Base-by-base conservation (phyloP, 2,888 invertebrate species). In the Gasteruption jaculator region DNA sequence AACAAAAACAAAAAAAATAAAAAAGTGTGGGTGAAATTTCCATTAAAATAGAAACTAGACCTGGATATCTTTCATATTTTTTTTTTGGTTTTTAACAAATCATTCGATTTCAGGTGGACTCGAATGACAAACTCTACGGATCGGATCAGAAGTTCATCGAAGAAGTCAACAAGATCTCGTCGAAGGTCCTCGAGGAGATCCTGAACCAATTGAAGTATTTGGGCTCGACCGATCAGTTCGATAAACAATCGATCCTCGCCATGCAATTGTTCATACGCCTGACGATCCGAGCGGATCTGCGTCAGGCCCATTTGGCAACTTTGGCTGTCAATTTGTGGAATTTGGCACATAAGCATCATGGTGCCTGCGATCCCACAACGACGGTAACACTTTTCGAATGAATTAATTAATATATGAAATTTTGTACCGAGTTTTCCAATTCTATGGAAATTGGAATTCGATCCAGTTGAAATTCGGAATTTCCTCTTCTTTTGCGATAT, bases 41-140 rank as follows among this genome's bases (percentile, higher is more conserved):
- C n/a, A n/a, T n/a, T n/a, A n/a, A n/a, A n/a, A n/a, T n/a, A n/a
- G n/a, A n/a, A n/a, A n/a, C n/a, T n/a, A n/a, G n/a, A n/a, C n/a
- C n/a, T n/a, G n/a, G n/a, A n/a, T 47, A 36, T 33, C 36, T 36
- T 29, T 40, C 14, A 32, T 36, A 7, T 27, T 11, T 29, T 16
- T 36, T 43, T 32, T 15, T 12, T 11, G 26, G 6, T n/a, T 34
- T 33, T 5, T 12, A 11, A n/a, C 8, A 18, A 3, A 2, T 6
- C 22, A 24, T 46, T 24, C 36, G 49, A 47, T 53, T 74, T 59
- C 54, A 83, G 80, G 91, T 95, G 46, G 85, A 94, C 61, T 92
- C 94, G 3, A 96, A 96, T 66, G 94, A 96, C 70, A 79, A 85
- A 42, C 73, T 96, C 26, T 96, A 95, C 65, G 94, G 94, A 5